A percentile compares a stretch with the other conserved stretches of the same genome.
phyloP scores from a whole-genome alignment of 2,113 vertebrate species.

The Carassius gibelio region DNA sequence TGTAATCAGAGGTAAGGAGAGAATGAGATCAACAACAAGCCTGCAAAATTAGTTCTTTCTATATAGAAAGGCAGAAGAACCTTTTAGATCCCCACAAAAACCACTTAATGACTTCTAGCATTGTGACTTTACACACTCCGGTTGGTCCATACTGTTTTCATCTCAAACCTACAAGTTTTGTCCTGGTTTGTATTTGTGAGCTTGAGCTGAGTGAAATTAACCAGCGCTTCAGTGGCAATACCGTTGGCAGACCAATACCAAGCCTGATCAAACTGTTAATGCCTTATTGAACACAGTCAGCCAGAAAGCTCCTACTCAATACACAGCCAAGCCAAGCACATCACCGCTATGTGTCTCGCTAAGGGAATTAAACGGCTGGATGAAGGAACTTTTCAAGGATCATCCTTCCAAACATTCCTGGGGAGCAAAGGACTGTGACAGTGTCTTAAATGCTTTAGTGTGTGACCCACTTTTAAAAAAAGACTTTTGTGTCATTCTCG shows the following conservation, averaged over 20 bases:
- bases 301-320: conserved; percentile 44
- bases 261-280: conserved; percentile 48
- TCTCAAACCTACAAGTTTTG: conserved; percentile 53
- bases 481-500: conserved; percentile 22
- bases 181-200: conserved; percentile 59
- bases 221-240: conserved; percentile 43
- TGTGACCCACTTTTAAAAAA: conserved; percentile 46
- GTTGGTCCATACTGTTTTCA: neutral
- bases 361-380: conserved; percentile 42
- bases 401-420: conserved; percentile 54
- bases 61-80: conserved; percentile 53
- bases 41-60: conserved; percentile 59
- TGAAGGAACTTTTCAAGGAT: conserved; percentile 52
- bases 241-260: neutral
- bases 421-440: conserved; percentile 44
- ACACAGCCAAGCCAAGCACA: conserved; percentile 34
- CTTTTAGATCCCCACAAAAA: conserved; percentile 56
- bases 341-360: conserved; percentile 28
- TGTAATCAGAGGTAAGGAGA: conserved; percentile 98
- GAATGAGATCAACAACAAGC: conserved; percentile 58
- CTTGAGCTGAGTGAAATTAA: conserved; percentile 57
- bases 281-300: conserved; percentile 47
- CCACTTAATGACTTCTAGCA: neutral
- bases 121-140: neutral
- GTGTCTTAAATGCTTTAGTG: conserved; percentile 41